Evolutionary conservation across 2,888 invertebrate genomes (phyloP).

Genomic region (Camponotus fellah): DNA sequence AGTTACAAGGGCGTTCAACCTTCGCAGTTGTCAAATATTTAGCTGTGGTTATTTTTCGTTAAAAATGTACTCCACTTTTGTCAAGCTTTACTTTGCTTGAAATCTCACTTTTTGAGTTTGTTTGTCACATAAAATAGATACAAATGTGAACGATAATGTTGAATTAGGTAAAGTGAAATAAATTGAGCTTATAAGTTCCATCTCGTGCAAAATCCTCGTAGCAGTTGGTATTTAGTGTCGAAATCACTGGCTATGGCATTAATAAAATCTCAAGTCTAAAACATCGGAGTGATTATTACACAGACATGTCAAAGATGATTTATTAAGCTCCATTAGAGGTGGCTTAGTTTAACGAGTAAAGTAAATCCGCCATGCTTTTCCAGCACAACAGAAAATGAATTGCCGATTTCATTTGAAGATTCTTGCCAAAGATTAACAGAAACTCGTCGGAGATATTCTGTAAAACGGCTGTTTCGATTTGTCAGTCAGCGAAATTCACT

Average conservation of each 20-base stretch:
- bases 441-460: slow-evolving; percentile 17
- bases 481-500: slow-evolving; percentile 14
- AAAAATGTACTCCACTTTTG: no score
- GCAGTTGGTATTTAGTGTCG: not conserved
- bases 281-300: slow-evolving; percentile 37
- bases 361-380: slow-evolving; percentile 25
- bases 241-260: slow-evolving; percentile 27
- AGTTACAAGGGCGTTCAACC: not conserved
- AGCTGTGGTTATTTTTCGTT: not conserved
- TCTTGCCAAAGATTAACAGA: slow-evolving; percentile 31
- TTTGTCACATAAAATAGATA: not conserved
- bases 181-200: not conserved
- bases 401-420: slow-evolving; percentile 40
- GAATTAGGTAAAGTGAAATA: not conserved
- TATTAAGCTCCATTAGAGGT: slow-evolving; percentile 39
- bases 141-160: not conserved
- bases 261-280: slow-evolving; percentile 14
- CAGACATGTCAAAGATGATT: slow-evolving; percentile 41
- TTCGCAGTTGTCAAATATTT: not conserved
- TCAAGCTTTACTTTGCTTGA: not conserved
- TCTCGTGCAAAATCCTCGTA: not conserved
- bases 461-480: slow-evolving; percentile 17
- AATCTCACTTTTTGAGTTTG: not conserved
- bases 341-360: slow-evolving; percentile 37
- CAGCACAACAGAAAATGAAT: slow-evolving; percentile 38